Evolutionary conservation across 1,140 invertebrate genomes (phyloP).

Genomic region (Pachyrhynchus sulphureomaculatus): DNA sequence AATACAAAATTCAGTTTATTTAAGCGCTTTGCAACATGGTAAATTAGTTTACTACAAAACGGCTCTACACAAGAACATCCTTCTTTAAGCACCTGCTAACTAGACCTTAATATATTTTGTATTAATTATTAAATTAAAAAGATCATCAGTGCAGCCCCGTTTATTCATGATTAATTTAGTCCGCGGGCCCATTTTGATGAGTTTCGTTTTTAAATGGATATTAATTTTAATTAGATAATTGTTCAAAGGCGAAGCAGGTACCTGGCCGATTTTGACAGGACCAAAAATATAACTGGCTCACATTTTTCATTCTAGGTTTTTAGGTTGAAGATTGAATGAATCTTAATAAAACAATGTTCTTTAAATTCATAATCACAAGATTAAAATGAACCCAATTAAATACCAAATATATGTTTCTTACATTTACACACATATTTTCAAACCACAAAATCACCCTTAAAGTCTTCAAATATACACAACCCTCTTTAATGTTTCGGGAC

Average conservation of each 20-base stretch:
- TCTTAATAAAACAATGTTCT: too few species aligned
- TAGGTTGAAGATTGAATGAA: too few species aligned
- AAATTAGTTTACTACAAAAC: neutral
- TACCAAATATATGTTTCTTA: too few species aligned
- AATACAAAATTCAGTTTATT: neutral
- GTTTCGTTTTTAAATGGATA: slow-evolving; percentile 50
- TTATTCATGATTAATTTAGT: slow-evolving; percentile 51
- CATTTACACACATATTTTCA: too few species aligned
- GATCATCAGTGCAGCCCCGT: slow-evolving; percentile 49
- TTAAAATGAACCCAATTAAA: too few species aligned
- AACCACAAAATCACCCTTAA: too few species aligned
- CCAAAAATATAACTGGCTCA: slow-evolving; percentile 4
- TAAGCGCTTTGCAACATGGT: neutral
- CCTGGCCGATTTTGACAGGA: slow-evolving; percentile 10
- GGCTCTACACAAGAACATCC: slow-evolving; percentile 25
- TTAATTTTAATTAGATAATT: slow-evolving; percentile 54
- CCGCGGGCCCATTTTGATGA: slow-evolving; percentile 47
- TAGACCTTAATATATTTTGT: slow-evolving; percentile 48
- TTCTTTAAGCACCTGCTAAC: slow-evolving; percentile 51
- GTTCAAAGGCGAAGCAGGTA: slow-evolving; percentile 42
- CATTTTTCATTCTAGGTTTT: neutral
- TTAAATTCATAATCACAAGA: too few species aligned
- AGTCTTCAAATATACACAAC: too few species aligned
- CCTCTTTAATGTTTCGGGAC: too few species aligned
- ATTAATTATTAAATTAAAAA: slow-evolving; percentile 54